Evolutionary conservation across 2,888 invertebrate species (phyloP).

Genomic region (Ariolimax columbianus): DNA sequence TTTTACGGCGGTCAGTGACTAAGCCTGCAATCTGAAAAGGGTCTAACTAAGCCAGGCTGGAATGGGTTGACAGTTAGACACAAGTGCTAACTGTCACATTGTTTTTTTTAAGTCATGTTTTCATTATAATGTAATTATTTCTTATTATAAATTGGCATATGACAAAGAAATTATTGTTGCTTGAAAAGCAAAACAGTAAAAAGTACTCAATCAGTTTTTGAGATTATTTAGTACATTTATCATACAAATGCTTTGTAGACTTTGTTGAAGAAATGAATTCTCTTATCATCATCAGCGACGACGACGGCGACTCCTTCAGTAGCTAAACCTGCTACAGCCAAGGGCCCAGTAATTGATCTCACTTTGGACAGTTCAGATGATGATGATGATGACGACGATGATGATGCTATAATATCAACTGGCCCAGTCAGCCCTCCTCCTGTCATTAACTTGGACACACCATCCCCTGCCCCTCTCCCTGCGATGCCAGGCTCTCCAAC

Average conservation of each 20-base stretch:
- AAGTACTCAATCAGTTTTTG: slow-evolving; percentile 29
- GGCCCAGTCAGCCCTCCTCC: slow-evolving; percentile 57
- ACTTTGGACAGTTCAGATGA: slow-evolving; percentile 74
- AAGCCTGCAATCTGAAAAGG: too few species aligned
- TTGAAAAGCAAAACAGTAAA: neutral
- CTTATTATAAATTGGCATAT: neutral
- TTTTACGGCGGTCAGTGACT: too few species aligned
- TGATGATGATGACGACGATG: slow-evolving; percentile 58
- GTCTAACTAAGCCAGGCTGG: too few species aligned
- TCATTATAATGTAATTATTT: too few species aligned
- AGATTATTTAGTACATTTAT: slow-evolving; percentile 6
- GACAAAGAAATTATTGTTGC: too few species aligned
- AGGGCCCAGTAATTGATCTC: slow-evolving; percentile 70
- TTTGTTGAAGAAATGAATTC: slow-evolving; percentile 52
- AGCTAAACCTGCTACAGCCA: slow-evolving; percentile 27
- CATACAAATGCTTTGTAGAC: slow-evolving; percentile 36
- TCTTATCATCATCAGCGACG: slow-evolving; percentile 52
- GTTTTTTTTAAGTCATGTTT: too few species aligned
- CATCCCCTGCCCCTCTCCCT: slow-evolving; percentile 50
- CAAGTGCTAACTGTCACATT: too few species aligned
- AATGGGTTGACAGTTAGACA: too few species aligned
- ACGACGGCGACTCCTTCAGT: neutral
- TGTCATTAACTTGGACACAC: slow-evolving; percentile 66
- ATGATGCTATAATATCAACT: slow-evolving; percentile 48
- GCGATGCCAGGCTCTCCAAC: slow-evolving; percentile 47